Evolutionary conservation across 2,888 invertebrate species (phyloP).

Genomic region (Lasius platythorax): DNA sequence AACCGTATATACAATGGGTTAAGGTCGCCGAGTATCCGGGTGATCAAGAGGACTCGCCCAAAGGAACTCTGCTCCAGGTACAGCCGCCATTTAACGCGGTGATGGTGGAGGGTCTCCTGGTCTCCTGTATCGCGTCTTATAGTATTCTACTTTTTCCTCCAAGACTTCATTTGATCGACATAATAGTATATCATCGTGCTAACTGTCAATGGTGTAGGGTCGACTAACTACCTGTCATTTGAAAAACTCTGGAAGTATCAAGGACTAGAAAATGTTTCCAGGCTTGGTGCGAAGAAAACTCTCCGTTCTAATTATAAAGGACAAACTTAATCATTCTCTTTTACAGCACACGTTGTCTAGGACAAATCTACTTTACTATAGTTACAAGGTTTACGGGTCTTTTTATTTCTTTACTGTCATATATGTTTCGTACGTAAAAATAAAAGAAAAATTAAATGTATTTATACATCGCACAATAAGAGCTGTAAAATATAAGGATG

Average conservation of each 20-base stretch:
- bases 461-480: not conserved
- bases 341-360: not conserved
- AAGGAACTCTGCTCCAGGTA: slow-evolving; percentile 86
- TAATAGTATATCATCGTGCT: not conserved
- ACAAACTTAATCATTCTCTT: not conserved
- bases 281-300: not conserved
- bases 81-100: slow-evolving; percentile 59
- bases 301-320: not conserved
- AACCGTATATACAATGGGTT: slow-evolving; percentile 94
- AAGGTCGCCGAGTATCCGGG: slow-evolving; percentile 86
- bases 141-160: not conserved
- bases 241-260: not conserved
- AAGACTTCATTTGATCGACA: not conserved
- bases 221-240: not conserved
- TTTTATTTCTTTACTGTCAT: not conserved
- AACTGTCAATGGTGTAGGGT: slow-evolving; percentile 18
- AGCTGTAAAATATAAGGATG: not conserved
- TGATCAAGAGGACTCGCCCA: slow-evolving; percentile 81
- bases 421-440: not conserved
- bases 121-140: not conserved
- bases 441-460: slow-evolving; percentile 2
- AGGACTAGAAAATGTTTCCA: not conserved
- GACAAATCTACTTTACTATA: not conserved
- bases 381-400: slow-evolving; percentile 28
- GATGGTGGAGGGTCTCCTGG: slow-evolving; percentile 77